Percentiles rank a stretch among this genome's conserved stretches.
Evolutionary conservation across 2,113 vertebrate genomes (phyloP).

Genomic region (Daboia siamensis): DNA sequence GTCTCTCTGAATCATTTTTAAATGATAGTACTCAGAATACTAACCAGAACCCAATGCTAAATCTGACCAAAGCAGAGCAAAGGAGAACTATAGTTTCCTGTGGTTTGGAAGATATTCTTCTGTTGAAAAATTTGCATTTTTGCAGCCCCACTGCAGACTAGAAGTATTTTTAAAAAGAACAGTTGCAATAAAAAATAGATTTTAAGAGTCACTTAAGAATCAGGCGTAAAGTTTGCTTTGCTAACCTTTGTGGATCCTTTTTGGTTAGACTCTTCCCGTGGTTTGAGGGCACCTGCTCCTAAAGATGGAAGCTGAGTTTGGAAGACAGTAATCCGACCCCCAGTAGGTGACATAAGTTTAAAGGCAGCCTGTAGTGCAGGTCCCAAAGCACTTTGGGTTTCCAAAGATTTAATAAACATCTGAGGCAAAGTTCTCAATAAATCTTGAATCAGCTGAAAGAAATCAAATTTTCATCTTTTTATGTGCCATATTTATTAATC

Average conservation of each 20-base stretch:
- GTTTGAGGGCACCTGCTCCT: slow-evolving; percentile 85
- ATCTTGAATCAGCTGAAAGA: slow-evolving; percentile 87
- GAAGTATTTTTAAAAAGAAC: background rate
- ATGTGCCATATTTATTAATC: background rate
- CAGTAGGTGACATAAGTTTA: slow-evolving; percentile 91
- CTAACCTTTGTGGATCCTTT: slow-evolving; percentile 87
- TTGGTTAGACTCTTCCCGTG: slow-evolving; percentile 91
- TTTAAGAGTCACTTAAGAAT: background rate
- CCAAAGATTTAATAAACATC: slow-evolving; percentile 91
- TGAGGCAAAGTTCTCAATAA: slow-evolving; percentile 87
- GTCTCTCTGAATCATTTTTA: background rate
- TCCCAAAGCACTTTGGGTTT: slow-evolving; percentile 93
- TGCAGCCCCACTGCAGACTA: background rate
- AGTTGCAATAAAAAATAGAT: background rate
- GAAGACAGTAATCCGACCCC: slow-evolving; percentile 91
- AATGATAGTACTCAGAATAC: background rate
- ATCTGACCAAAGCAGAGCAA: background rate
- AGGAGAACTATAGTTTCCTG: background rate
- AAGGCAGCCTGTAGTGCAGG: slow-evolving; percentile 91
- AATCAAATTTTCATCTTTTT: slow-evolving; percentile 30
- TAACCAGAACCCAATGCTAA: background rate
- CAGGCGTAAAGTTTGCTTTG: background rate
- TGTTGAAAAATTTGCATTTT: background rate
- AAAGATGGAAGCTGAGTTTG: slow-evolving; percentile 93
- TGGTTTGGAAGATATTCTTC: background rate